phyloP scores from a whole-genome alignment of 2,113 vertebrate genomes.

The Eidolon helvum region DNA sequence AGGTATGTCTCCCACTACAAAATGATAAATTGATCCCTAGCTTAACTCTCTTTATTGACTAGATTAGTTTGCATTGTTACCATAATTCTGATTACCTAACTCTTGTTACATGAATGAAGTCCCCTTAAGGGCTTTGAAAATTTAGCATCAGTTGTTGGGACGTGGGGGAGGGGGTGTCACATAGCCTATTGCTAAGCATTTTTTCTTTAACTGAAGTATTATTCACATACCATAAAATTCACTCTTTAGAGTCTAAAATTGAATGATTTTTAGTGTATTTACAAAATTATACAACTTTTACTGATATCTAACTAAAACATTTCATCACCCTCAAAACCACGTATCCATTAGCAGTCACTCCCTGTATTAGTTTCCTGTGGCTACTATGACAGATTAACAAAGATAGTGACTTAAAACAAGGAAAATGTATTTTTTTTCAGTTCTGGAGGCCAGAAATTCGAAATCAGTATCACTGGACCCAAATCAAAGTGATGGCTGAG shows the following conservation, averaged over 20 bases:
- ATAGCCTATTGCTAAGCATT: neutral
- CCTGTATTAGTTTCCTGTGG: neutral
- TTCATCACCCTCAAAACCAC: neutral
- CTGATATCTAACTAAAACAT: neutral
- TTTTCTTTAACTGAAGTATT: neutral
- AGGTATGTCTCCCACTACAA: neutral
- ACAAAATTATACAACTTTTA: neutral
- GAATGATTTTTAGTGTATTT: neutral
- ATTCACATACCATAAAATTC: neutral
- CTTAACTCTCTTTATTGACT: neutral
- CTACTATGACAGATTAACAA: neutral
- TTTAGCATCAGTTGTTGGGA: neutral
- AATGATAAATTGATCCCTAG: neutral
- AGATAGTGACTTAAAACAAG: neutral
- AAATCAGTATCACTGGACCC: neutral
- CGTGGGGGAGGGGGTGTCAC: neutral
- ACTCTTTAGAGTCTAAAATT: neutral
- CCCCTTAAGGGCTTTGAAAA: neutral
- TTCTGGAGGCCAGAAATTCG: neutral
- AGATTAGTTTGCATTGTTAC: neutral
- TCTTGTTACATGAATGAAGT: neutral
- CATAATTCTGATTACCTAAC: neutral
- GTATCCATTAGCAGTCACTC: neutral
- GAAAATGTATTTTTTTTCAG: neutral
- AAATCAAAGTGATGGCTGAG: neutral